phyloP scores from a whole-genome alignment of 2,888 invertebrate genomes.

The Bugulina stolonifera region DNA sequence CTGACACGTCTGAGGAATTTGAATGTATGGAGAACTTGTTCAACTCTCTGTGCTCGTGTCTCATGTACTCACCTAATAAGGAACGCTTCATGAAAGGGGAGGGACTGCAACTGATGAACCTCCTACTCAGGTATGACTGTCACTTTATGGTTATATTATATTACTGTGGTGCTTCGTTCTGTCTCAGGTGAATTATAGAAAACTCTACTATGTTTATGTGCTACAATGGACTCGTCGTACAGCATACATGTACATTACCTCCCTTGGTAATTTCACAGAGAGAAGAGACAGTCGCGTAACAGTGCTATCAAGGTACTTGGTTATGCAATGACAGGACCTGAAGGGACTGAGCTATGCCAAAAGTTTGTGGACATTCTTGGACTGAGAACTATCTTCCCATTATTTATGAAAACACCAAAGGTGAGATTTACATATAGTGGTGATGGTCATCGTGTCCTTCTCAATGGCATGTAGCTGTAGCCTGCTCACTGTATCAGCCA shows the following conservation, averaged over 20 bases:
- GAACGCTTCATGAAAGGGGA: conserved; percentile 90
- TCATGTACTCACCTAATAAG: conserved; percentile 74
- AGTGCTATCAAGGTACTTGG: conserved; percentile 96
- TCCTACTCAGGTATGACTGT: conserved; percentile 73
- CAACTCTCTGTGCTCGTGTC: conserved; percentile 84
- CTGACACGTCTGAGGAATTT: conserved; percentile 81
- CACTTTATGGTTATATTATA: no score
- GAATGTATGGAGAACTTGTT: conserved; percentile 99
- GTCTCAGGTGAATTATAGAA: no score
- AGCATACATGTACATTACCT: background rate
- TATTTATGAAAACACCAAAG: conserved; percentile 98
- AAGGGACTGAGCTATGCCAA: conserved; percentile 84
- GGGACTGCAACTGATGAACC: conserved; percentile 96
- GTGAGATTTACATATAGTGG: conserved; percentile 54
- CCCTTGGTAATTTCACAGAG: no score
- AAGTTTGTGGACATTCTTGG: conserved; percentile 96
- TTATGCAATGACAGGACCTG: conserved; percentile 87
- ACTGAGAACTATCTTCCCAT: conserved; percentile 88
- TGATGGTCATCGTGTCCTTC: no score
- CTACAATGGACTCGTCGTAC: no score
- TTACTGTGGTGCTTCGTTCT: no score
- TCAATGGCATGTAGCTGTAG: no score
- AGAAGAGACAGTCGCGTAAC: conserved; percentile 79
- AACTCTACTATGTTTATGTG: no score
- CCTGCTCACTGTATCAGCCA: no score